Conservation (phyloP, 2,888 invertebrate species). For the Axea sp. region DNA sequence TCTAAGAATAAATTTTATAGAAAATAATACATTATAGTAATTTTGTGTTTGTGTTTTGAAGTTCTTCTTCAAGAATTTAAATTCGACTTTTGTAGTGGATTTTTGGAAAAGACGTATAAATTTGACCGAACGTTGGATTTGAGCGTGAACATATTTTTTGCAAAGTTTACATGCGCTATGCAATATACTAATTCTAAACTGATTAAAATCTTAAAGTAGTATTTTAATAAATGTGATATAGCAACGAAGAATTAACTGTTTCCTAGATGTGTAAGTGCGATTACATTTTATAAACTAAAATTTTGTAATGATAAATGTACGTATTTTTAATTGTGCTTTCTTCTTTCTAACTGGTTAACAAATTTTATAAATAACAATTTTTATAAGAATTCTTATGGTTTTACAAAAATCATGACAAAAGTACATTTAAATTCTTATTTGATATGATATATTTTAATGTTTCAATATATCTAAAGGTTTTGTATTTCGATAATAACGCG, state of each 20-base stretch:
- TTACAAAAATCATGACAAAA: slow-evolving; percentile 33
- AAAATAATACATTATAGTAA: slow-evolving; percentile 17
- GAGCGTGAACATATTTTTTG: slow-evolving; percentile 21
- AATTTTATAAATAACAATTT: slow-evolving; percentile 16
- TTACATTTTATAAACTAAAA: slow-evolving; percentile 49
- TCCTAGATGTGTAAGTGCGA: slow-evolving; percentile 49
- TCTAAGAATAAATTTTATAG: slow-evolving; percentile 52
- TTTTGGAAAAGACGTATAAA: slow-evolving; percentile 5
- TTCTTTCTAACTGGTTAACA: slow-evolving; percentile 24
- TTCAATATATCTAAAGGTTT: background rate
- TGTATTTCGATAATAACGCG: slow-evolving; percentile 11
- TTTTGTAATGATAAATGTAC: slow-evolving; percentile 20
- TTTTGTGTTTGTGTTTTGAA: slow-evolving; percentile 9
- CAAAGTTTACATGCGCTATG: slow-evolving; percentile 23
- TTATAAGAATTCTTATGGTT: slow-evolving; percentile 23
- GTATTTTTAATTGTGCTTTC: slow-evolving; percentile 33
- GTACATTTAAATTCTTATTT: slow-evolving; percentile 19
- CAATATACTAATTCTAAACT: slow-evolving; percentile 36
- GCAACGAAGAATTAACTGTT: slow-evolving; percentile 46
- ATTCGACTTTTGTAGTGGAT: slow-evolving; percentile 30
- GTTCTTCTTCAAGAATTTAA: slow-evolving; percentile 20
- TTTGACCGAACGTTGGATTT: slow-evolving; percentile 6
- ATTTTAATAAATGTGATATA: slow-evolving; percentile 43
- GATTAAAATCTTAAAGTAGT: slow-evolving; percentile 27
- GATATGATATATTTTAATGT: slow-evolving; percentile 3